Base-by-base conservation (phyloP, 1,140 invertebrate species). In the Camponotus pennsylvanicus region DNA sequence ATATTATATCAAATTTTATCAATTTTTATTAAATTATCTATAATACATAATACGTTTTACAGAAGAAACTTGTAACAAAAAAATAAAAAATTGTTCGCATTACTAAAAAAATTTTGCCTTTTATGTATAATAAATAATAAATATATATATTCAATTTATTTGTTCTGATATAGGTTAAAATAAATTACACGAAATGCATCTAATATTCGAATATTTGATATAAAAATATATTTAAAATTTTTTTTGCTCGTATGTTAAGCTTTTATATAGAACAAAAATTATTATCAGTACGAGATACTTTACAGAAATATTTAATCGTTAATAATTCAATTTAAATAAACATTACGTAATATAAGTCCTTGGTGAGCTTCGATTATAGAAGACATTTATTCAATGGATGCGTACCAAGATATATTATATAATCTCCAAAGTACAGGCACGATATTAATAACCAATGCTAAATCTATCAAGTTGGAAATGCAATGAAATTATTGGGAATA, bases 111-210 rank as follows among this genome's bases (percentile, higher is more conserved):
- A 57, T 42, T 80, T 70, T 42, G 8, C 55, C 21, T 80, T 45
- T 57, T 57, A 5, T 13, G 27, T 27, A 27, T 27, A 27, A 69
- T 52, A 27, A 55, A 52, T 37, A 6, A 32, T 27, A 8, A 3
- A 57, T n/a, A n/a, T n/a, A n/a, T n/a, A n/a, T n/a, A n/a, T 55
- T 55, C 37, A 69, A 79, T 79, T 80, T 70, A 55, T 45, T 8
- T 70, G 15, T 71, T 32, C 18, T 27, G 13, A 2, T 42, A 57
- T 18, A 37, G 55, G 57, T 3, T 9, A 6, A 40, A 40, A 40
- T 55, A 69, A 57, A 71, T 70, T 80, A 32, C 13, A 42, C 21
- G 8, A 18, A 69, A 80, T 55, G 18, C 55, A 13, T 80, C 21
- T 70, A 70, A 70, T 71, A 70, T 57, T 27, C 42, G 21, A 80